Base-by-base conservation (phyloP, 2,797 vertebrate species). In the Lateolabrax maculatus region DNA sequence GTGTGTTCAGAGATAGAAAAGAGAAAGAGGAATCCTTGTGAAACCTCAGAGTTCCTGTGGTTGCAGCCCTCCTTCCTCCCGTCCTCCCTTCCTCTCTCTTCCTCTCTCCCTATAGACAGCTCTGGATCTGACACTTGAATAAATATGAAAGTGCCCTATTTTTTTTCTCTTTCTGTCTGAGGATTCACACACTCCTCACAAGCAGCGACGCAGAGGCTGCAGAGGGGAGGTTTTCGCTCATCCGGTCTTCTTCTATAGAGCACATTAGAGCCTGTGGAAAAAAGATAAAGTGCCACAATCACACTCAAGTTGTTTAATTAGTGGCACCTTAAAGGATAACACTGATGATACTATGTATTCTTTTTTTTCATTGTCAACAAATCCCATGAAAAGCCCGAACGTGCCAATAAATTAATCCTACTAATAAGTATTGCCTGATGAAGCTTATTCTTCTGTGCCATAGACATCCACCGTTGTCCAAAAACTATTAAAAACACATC, bases 141-240 rank as follows among this genome's bases (percentile, higher is more conserved):
- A 94, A 93, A 94, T 94, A 93, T 93, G 89, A 92, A 94, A 92
- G 91, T 91, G 92, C 69, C 91, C 89, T 92, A 92, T 92, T 94
- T 94, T 94, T 94, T 89, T 76, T 72, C 61, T 72, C 74, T 84
- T 55, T 87, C 86, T 89, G 85, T 91, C 85, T 83, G 83, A 92
- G 80, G 86, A 91, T 85, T 87, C 90, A 69, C 81, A 76, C 84
- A 61, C 80, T 80, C 74, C 71, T 75, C 84, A 68, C 71, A 53
- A 78, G 81, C 77, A 62, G 72, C 65, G 71, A 70, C 58, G 58
- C 79, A 77, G 66, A 79, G 39, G 66, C 66, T 75, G 78, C 77
- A 73, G 72, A 73, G 75, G 41, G 63, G 36, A 73, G 41, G 53
- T n/a, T 78, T 74, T 78, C 64, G 87, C 75, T 85, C 57, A 71